Percentiles rank a stretch among this genome's conserved stretches.
Evolutionary conservation across 2,888 invertebrate species (phyloP).

Genomic region (Pycnomerus fuliginosus): DNA sequence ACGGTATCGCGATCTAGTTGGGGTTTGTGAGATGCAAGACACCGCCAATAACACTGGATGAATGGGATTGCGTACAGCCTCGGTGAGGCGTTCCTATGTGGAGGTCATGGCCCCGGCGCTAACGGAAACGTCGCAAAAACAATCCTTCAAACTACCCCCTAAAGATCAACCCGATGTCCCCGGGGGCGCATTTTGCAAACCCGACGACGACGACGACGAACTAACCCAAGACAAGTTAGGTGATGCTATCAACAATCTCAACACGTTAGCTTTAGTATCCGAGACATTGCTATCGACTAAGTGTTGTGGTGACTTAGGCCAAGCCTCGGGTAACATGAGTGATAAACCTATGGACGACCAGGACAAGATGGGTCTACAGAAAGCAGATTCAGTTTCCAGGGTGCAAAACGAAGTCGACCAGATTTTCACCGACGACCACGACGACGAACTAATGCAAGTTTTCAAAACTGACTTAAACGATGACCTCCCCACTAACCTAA

Average conservation of each 20-base stretch:
- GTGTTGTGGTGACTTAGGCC: slow-evolving; percentile 40
- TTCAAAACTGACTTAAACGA: slow-evolving; percentile 40
- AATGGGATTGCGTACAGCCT: slow-evolving; percentile 57
- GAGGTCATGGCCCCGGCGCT: slow-evolving; percentile 94
- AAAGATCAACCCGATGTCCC: slow-evolving; percentile 29
- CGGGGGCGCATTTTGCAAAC: not conserved
- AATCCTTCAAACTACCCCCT: slow-evolving; percentile 52
- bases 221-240: not conserved
- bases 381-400: slow-evolving; percentile 56
- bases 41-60: slow-evolving; percentile 51
- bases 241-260: not conserved
- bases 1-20: not conserved
- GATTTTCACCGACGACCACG: slow-evolving; percentile 59
- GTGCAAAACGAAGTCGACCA: slow-evolving; percentile 62
- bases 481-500: slow-evolving; percentile 33
- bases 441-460: slow-evolving; percentile 69
- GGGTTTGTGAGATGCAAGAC: slow-evolving; percentile 37
- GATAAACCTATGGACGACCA: slow-evolving; percentile 62
- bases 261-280: too few species aligned
- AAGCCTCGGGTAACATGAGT: slow-evolving; percentile 51
- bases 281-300: not conserved
- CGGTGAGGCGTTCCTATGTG: slow-evolving; percentile 61
- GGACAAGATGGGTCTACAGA: slow-evolving; percentile 54
- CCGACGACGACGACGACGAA: not conserved
- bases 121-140: slow-evolving; percentile 67